These are phyloP conservation scores for Morpho achilles DNA, from an alignment of 2,888 invertebrate genomes.

Conservation along the genomic window DNA sequence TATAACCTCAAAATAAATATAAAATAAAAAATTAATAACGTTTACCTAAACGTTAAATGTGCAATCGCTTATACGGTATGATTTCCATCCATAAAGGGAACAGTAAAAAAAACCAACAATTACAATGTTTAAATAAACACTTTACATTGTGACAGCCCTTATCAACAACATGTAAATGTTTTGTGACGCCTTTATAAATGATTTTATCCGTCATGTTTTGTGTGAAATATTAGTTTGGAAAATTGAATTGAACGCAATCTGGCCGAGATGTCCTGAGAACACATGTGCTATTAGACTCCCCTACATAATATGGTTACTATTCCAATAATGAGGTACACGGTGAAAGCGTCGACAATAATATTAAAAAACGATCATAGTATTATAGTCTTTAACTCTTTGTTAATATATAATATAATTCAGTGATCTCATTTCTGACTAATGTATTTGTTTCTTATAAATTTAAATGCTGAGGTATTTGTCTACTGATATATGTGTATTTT, in stretches of 20 bases:
- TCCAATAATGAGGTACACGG: constrained; percentile 28
- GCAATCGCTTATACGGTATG: too few species aligned
- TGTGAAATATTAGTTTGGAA: constrained; percentile 69
- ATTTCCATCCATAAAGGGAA: too few species aligned
- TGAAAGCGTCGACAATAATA: constrained; percentile 8
- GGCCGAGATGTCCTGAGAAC: constrained; percentile 42
- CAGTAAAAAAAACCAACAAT: too few species aligned
- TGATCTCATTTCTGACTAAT: background rate
- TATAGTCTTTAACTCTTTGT: constrained; percentile 1
- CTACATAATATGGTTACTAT: constrained; percentile 40
- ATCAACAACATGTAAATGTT: constrained; percentile 28
- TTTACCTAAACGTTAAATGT: too few species aligned
- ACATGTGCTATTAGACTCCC: constrained; percentile 52
- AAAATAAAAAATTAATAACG: too few species aligned
- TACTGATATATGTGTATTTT: too few species aligned
- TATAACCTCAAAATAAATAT: too few species aligned
- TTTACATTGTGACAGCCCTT: constrained; percentile 39
- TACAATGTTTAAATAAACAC: too few species aligned
- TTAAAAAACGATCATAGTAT: constrained; percentile 1
- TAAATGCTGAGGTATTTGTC: background rate
- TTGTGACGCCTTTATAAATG: constrained; percentile 71
- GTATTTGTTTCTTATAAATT: background rate
- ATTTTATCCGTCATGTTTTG: constrained; percentile 67
- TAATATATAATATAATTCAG: background rate
- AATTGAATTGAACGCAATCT: constrained; percentile 75